Evolutionary conservation across 1,140 invertebrate genomes (phyloP).

Genomic region (Dendroctonus ponderosae): DNA sequence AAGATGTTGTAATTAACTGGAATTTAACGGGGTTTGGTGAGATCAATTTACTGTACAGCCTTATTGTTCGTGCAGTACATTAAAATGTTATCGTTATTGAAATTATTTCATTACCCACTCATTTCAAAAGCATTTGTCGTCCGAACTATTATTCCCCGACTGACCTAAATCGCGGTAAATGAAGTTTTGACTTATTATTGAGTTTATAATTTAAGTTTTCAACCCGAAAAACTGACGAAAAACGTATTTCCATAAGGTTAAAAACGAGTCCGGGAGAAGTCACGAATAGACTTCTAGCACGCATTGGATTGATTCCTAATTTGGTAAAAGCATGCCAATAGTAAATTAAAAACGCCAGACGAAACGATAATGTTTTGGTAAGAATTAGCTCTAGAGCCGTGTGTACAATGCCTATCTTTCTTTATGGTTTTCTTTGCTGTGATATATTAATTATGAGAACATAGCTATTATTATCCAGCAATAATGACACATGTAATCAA

Average conservation of each 20-base stretch:
- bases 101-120: too few species aligned
- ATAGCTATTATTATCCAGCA: too few species aligned
- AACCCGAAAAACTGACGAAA: slow-evolving; percentile 13
- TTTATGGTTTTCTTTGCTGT: neutral
- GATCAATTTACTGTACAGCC: too few species aligned
- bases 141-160: too few species aligned
- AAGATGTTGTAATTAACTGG: too few species aligned
- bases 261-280: slow-evolving; percentile 26
- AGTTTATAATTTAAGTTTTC: neutral
- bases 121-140: too few species aligned
- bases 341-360: slow-evolving; percentile 23
- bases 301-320: slow-evolving; percentile 31
- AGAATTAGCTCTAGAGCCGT: slow-evolving; percentile 14
- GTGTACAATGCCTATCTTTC: neutral
- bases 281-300: slow-evolving; percentile 27
- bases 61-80: too few species aligned
- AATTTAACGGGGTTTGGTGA: too few species aligned
- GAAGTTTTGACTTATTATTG: too few species aligned
- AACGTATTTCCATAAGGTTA: slow-evolving; percentile 26
- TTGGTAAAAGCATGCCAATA: slow-evolving; percentile 32
- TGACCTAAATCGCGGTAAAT: too few species aligned
- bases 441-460: slow-evolving; percentile 6
- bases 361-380: slow-evolving; percentile 17
- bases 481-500: too few species aligned
- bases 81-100: too few species aligned